These are phyloP conservation scores for Myrmecobius fasciatus DNA, from an alignment of 2,113 vertebrate species.

Conservation along the genomic window DNA sequence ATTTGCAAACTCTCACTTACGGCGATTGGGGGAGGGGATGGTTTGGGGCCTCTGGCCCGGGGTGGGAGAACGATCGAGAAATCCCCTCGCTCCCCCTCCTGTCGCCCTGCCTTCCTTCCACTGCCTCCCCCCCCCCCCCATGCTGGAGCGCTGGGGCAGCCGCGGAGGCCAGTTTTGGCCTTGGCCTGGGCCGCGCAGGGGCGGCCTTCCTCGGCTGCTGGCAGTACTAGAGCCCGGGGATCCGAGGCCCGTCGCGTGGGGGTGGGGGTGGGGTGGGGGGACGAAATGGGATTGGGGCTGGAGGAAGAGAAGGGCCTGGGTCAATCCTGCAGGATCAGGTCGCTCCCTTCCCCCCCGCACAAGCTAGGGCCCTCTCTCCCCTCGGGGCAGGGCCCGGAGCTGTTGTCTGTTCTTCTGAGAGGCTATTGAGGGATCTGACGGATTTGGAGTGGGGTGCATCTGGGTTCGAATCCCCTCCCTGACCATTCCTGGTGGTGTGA, in stretches of 20 bases:
- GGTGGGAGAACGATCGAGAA: neutral
- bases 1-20: neutral
- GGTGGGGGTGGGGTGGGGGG: neutral
- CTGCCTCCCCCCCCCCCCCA: neutral
- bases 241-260: conserved; percentile 77
- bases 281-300: neutral
- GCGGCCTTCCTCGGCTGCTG: conserved; percentile 39
- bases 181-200: conserved; percentile 51
- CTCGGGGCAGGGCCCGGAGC: neutral
- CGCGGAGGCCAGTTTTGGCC: conserved; percentile 51
- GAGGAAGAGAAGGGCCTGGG: neutral
- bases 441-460: neutral
- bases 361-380: neutral
- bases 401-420: neutral
- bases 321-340: neutral
- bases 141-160: neutral
- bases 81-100: neutral
- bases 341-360: neutral
- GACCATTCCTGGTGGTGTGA: neutral
- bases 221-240: conserved; percentile 84
- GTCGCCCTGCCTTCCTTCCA: conserved; percentile 20
- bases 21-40: neutral
- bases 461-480: neutral
- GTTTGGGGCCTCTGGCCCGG: neutral
- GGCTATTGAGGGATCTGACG: neutral